Base-by-base conservation (phyloP, 1,140 invertebrate species). In the Kradibia gibbosae region DNA sequence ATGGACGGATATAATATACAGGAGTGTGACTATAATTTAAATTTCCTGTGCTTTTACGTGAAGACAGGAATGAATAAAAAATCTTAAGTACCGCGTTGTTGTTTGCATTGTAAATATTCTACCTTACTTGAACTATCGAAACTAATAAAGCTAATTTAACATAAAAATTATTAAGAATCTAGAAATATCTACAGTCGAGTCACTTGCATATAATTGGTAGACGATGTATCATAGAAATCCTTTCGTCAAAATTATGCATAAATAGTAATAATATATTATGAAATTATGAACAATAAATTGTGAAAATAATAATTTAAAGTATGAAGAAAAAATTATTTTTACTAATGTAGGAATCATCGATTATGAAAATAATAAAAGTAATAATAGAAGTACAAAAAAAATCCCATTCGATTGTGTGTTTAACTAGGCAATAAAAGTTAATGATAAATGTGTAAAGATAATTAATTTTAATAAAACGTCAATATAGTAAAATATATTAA, bases 21-120 rank as follows among this genome's bases (percentile, higher is more conserved):
- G 60, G 36, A 65, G 60, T 34, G 60, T 65, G 60, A 65, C 60
- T 65, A 11, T 65, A 65, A 65, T 65, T 65, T 65, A 65, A 65
- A 65, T 36, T 65, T 36, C 11, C 31, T 4, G 3, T 13, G 13
- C 7, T 65, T 36, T 36, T 36, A 22, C 60, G 13, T 20, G 36
- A 65, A 28, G 31, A 65, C 60, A 65, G 60, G 60, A 65, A 65
- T 36, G 15, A 34, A 34, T 65, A 25, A 28, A 28, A n/a, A 65
- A 65, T 17, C 60, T 60, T 65, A 65, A 65, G n/a, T 65, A 17
- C 36, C 31, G 31, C 36, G 11, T 17, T 20, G 60, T 65, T 65
- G 31, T 65, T 65, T 65, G 28, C n/a, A 65, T n/a, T 20, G 31
- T 15, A 15, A 36, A 60, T 31, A 60, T 8, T 55, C 31, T 36